These are phyloP conservation scores for Meteorus sp. DNA, from an alignment of 1,140 invertebrate genomes.

Conservation along the genomic window DNA sequence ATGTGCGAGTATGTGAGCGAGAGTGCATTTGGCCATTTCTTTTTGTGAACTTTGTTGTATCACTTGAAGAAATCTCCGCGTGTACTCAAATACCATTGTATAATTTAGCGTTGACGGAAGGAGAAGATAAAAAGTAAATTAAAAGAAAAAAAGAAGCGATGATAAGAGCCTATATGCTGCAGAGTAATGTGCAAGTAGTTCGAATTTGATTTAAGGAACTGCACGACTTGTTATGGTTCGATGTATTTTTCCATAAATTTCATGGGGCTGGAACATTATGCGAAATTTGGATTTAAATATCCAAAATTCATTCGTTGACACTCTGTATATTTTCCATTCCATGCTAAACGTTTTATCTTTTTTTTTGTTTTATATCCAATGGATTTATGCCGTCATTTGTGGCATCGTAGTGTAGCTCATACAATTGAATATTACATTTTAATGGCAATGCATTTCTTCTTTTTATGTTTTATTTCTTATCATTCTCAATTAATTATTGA, in stretches of 20 bases:
- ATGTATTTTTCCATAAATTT: conserved; percentile 31
- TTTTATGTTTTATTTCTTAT: conserved; percentile 26
- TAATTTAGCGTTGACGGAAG: conserved; percentile 2
- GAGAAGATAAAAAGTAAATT: conserved; percentile 3
- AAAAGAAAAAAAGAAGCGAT: too few species aligned
- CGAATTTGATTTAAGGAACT: conserved; percentile 19
- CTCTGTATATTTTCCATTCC: conserved; percentile 27
- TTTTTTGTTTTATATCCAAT: conserved; percentile 3
- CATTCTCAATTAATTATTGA: conserved; percentile 11
- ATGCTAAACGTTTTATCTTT: conserved; percentile 4
- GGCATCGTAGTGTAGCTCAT: conserved; percentile 13
- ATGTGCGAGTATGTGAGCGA: background rate
- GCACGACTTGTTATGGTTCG: conserved; percentile 16
- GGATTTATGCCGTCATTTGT: conserved; percentile 7
- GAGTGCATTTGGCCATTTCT: conserved; percentile 3
- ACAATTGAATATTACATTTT: conserved; percentile 26
- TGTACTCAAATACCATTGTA: background rate
- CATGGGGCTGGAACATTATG: conserved; percentile 17
- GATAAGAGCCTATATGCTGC: conserved; percentile 14
- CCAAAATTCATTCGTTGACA: too few species aligned
- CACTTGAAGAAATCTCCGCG: background rate
- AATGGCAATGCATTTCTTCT: conserved; percentile 27
- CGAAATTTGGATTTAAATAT: too few species aligned
- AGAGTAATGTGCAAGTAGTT: conserved; percentile 28
- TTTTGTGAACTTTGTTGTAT: background rate